Conservation (phyloP, 2,797 vertebrate species). For the Chiroxiphia lanceolata region DNA sequence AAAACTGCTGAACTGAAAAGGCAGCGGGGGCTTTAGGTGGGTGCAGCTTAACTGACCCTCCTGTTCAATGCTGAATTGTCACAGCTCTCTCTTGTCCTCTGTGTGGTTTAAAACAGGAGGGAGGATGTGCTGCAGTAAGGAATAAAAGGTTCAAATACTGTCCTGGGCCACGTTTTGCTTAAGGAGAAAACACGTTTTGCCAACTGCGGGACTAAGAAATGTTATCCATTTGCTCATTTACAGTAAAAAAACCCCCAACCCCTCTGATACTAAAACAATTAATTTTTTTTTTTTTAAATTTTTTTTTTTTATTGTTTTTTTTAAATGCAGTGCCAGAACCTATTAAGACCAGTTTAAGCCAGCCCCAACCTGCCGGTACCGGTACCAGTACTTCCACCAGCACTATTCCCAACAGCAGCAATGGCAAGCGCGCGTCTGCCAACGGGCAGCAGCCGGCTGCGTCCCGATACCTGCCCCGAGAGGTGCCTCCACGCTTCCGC, state of each 20-base stretch:
- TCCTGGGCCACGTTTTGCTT: neutral
- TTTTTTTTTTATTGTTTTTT: neutral
- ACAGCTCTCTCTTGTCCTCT: neutral
- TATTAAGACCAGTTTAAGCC: slow-evolving; percentile 90
- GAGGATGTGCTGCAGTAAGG: neutral
- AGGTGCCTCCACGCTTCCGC: slow-evolving; percentile 96
- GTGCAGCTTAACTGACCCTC: neutral
- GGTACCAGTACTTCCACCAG: slow-evolving; percentile 86
- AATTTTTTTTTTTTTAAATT: neutral
- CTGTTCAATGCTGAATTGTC: neutral
- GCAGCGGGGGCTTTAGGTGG: neutral
- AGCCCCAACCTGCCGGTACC: slow-evolving; percentile 87
- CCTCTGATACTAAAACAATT: neutral
- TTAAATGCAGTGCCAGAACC: slow-evolving; percentile 89
- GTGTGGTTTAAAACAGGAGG: too few relatives aligned
- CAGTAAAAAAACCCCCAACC: neutral
- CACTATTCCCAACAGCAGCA: slow-evolving; percentile 79
- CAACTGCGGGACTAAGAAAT: neutral
- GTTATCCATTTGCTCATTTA: accelerated
- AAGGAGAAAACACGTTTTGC: neutral
- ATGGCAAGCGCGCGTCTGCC: slow-evolving; percentile 84
- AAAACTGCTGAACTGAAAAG: neutral
- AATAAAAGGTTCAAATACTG: neutral
- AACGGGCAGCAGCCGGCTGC: slow-evolving; percentile 84
- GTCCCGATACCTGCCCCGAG: slow-evolving; percentile 91